Evolutionary conservation across 1,140 invertebrate genomes (phyloP), one percentile per base, ranked within the genome.

Genomic region (Hypsibius dujardini): DNA sequence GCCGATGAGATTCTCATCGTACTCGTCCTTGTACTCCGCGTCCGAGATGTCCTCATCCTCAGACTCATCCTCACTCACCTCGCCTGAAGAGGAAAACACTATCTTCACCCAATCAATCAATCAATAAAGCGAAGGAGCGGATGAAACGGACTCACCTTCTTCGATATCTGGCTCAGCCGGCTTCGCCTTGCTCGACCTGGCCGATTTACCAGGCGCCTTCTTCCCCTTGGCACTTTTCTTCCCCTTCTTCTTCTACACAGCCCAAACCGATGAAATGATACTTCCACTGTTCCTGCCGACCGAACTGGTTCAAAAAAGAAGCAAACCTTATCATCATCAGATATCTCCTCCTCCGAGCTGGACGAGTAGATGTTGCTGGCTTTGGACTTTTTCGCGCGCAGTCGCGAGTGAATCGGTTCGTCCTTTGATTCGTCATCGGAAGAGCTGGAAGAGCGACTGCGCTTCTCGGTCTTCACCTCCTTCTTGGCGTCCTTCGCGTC

Each of bases 1-100:
- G 1, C 93, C 92, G 87, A 97, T 95, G 1, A 97, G 82, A 77
- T 97, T 91, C 74, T 97, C 93, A 81, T 96, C 94, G 76, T 91
- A 95, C 0, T 90, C 87, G 81, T 89, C 87, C 75, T 87, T 84
- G 76, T 88, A 88, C 78, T 86, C 85, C 76, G 87, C 85, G 71
- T 86, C 82, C 69, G 81, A 74, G 71, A 72, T 69, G 40, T 73
- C 77, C 71, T 76, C 78, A 46, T 76, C 85, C 0, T 81, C 80
- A 46, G 76, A 79, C 46, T 83, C 81, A 28, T 81, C 82, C 28
- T 80, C 81, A 67, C 62, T 42, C 45, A 42, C 62, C 12, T 15
- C 12, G 42, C 3, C 12, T 42, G 12, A 67, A 7, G 0, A 15
- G 42, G 3, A 67, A 67, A 45, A 67, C 62, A 56, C n/a, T 56